These are phyloP conservation scores for Junonia oenone DNA, from an alignment of 2,888 invertebrate species.

Conservation along the genomic window DNA sequence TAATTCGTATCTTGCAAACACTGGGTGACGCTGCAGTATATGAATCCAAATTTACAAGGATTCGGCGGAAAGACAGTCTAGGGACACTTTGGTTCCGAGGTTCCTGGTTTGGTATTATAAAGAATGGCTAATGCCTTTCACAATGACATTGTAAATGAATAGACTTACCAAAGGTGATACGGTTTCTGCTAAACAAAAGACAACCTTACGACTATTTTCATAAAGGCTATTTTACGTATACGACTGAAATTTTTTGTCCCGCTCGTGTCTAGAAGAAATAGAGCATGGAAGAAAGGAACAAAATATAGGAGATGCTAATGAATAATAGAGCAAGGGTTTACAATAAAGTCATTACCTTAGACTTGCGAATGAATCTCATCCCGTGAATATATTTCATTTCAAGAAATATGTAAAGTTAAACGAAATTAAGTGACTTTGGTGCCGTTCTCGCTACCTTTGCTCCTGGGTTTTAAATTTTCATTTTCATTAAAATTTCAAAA, in stretches of 20 bases:
- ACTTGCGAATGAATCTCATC: background rate
- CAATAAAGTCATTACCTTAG: background rate
- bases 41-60: too few relatives aligned
- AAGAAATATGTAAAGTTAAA: constrained; percentile 1
- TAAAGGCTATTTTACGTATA: background rate
- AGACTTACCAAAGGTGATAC: background rate
- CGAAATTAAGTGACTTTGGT: background rate
- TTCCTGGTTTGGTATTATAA: background rate
- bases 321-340: background rate
- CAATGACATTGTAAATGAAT: background rate
- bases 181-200: background rate
- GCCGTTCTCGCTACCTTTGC: background rate
- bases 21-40: too few relatives aligned
- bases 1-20: too few relatives aligned
- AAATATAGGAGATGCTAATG: background rate
- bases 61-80: background rate
- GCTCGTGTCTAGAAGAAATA: background rate
- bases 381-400: background rate
- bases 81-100: background rate
- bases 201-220: background rate
- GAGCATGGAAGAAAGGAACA: background rate
- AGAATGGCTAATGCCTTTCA: background rate
- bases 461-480: constrained; percentile 3
- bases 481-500: constrained; percentile 17
- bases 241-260: background rate